Conservation (phyloP, 2,113 vertebrate species). For the Esox niger region DNA sequence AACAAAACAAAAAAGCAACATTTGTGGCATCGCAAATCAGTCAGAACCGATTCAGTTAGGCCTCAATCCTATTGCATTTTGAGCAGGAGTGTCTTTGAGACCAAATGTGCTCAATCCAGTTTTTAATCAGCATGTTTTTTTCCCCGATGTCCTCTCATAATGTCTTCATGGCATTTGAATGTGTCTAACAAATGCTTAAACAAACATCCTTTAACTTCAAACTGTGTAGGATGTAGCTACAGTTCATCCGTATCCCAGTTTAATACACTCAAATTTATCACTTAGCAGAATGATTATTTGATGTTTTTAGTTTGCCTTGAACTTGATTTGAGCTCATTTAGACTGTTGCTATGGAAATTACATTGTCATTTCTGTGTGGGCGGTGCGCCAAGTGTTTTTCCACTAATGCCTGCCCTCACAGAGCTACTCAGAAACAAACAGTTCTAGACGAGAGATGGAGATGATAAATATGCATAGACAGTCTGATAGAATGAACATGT, state of each 20-base stretch:
- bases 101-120: too few relatives aligned
- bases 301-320: slow-evolving; percentile 21
- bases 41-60: too few relatives aligned
- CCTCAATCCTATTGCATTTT: too few relatives aligned
- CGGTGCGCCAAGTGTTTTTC: slow-evolving; percentile 25
- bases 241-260: not conserved
- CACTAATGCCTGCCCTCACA: slow-evolving; percentile 20
- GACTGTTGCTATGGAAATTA: slow-evolving; percentile 56
- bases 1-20: too few relatives aligned
- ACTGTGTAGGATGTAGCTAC: too few relatives aligned
- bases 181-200: not conserved
- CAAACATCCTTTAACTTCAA: not conserved
- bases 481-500: slow-evolving; percentile 16
- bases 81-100: too few relatives aligned
- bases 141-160: not conserved
- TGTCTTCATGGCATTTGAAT: not conserved
- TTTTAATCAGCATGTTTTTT: too few relatives aligned
- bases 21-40: too few relatives aligned
- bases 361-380: slow-evolving; percentile 45
- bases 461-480: slow-evolving; percentile 13
- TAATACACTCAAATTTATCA: not conserved
- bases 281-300: slow-evolving; percentile 8
- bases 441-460: slow-evolving; percentile 2
- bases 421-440: slow-evolving; percentile 22
- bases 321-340: slow-evolving; percentile 29